Evolutionary conservation across 1,140 invertebrate genomes (phyloP).

Genomic region (Phenacoccus solenopsis): DNA sequence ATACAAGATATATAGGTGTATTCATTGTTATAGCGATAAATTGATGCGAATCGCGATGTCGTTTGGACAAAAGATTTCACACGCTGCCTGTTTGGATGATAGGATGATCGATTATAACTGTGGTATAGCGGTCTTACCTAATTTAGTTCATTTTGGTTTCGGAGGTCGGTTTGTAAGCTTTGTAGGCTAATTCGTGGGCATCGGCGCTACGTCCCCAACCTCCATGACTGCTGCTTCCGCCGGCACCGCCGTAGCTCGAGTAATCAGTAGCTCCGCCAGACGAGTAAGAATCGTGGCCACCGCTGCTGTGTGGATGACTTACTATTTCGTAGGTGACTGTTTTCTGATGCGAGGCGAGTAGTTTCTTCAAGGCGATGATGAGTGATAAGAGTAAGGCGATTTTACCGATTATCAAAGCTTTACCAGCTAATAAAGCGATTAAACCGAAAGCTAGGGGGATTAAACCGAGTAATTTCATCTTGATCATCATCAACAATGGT

Average conservation of each 20-base stretch:
- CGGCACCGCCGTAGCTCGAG: conserved; percentile 19
- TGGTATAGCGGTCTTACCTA: too few species aligned
- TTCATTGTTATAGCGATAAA: too few species aligned
- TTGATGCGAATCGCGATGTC: too few species aligned
- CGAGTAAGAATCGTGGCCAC: conserved; percentile 36
- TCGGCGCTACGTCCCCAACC: conserved; percentile 53
- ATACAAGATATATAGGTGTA: too few species aligned
- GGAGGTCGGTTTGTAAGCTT: conserved; percentile 45
- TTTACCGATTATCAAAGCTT: conserved; percentile 68
- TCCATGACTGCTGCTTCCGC: conserved; percentile 40
- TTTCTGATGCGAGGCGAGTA: conserved; percentile 50
- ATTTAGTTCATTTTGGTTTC: neutral
- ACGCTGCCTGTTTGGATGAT: too few species aligned
- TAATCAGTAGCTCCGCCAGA: conserved; percentile 31
- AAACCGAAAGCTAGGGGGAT: conserved; percentile 60
- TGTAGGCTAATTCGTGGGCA: conserved; percentile 59
- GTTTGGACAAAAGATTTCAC: too few species aligned
- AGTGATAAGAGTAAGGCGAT: conserved; percentile 66
- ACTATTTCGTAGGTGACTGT: conserved; percentile 75
- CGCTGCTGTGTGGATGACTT: conserved; percentile 60
- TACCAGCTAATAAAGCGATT: conserved; percentile 69
- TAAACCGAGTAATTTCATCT: conserved; percentile 61
- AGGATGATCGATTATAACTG: too few species aligned
- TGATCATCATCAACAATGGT: conserved; percentile 55
- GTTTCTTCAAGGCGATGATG: conserved; percentile 68